Base-by-base conservation (phyloP, 2,888 invertebrate species). In the Drosophila niveifrons region DNA sequence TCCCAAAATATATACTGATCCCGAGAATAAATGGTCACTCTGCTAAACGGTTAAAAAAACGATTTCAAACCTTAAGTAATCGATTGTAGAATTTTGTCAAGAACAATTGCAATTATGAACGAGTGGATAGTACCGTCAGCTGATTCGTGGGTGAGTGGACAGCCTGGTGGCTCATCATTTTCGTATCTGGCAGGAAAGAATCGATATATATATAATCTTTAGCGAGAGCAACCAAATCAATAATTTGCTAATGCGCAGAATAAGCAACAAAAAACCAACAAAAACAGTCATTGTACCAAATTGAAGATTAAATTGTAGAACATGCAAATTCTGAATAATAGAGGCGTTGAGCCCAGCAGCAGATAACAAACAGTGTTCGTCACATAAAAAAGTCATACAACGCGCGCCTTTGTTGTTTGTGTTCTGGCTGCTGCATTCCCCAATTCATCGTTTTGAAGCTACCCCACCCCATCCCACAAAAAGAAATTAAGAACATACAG, bases 351-450 rank as follows among this genome's bases (percentile, higher is more conserved):
- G 62, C 67, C 44, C 63, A 78, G 55, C 66, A 82, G 83, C n/a
- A 36, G 36, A 36, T 36, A 36, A 86, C 78, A 82, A 80, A 80
- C 80, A 78, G 73, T 78, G 66, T 48, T 71, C 64, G 44, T 78
- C 71, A 66, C 74, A 31, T 66, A 58, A 23, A 75, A 75, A 77
- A 82, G 61, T 66, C 65, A 68, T 65, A 77, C 68, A 69, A 57
- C 68, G 70, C 52, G 66, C 74, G 70, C 66, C 75, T 76, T 78
- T 83, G 78, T 82, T 85, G 69, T 48, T n/a, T 36, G 36, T 11
- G 36, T 70, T 73, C 48, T 48, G 46, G 46, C 18, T 43, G 36
- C 18, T 63, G 55, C 66, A 57, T 66, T 57, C 56, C 61, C 23
- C 23, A 23, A 23, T 23, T 23, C 23, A 23, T 23, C 57, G 51